Evolutionary conservation across 1,140 invertebrate genomes (phyloP), one percentile per base, ranked within the genome.

Genomic region (Nylanderia fulva): DNA sequence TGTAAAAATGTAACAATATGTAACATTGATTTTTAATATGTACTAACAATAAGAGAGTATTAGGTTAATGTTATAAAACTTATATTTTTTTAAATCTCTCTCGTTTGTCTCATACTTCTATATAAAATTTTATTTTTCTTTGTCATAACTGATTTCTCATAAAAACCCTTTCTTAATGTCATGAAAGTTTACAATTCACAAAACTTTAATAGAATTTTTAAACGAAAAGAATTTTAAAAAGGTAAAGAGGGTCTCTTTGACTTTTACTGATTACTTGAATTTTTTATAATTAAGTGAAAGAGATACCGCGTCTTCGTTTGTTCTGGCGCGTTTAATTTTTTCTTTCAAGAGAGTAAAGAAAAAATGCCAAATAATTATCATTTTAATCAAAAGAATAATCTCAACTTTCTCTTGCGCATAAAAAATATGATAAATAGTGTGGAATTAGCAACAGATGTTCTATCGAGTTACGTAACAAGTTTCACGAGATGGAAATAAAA

Each of bases 391-490:
- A 61, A 29, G 11, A 33, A 11, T 33, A 24, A 60, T 45, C 18
- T 24, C 3, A 64, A 52, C 29, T 79, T 79, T 66, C 42, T 66
- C 42, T 52, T 13, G 18, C 21, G n/a, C 27, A 66, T 66, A 66
- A 66, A 3, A 66, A 66, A 45, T 45, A 13, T 45, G n/a, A 15
- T 24, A 56, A 11, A 68, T 79, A 4, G 13, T 21, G 21, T 13
- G 42, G 42, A 79, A 79, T 79, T 54, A 52, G 5, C 21, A 39
- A 24, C 76, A 54, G 42, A 79, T 68, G 76, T 68, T 68, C 76
- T n/a, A 15, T 7, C 13, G 2, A 13, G 29, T 18, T 33, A 77
- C 13, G 15, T 61, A 76, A 75, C 11, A 76, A 68, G 52, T 56
- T 15, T 13, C 24, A n/a, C 1, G n/a, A 52, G n/a, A 21, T 18